Base-by-base conservation (phyloP, 2,888 invertebrate genomes). In the Limnephilus lunatus region DNA sequence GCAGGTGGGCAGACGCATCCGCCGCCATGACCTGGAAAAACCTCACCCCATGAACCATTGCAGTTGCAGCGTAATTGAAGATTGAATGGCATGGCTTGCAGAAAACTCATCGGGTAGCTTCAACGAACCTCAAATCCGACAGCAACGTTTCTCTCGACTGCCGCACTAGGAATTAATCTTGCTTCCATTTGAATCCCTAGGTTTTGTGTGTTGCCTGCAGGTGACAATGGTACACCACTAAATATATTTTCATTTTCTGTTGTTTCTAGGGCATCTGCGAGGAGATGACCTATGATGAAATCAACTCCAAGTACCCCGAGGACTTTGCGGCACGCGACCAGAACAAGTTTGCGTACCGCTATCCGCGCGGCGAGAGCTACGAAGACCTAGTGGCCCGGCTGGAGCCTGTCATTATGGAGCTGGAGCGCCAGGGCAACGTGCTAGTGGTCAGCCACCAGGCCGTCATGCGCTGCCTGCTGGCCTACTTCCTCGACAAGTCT, bases 351-450 rank as follows among this genome's bases (percentile, higher is more conserved):
- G 99, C 99, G 39, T 98, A 98, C 95, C 97, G 98, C 91, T 98
- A 98, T 96, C 98, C 98, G 0, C 97, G 98, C 85, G 98, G 98
- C 0, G 98, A 99, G 96, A 99, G 99, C 94, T 99, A 99, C 95
- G 99, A 99, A 95, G 99, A 99, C 96, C 96, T 99, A 94, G 99
- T 99, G 32, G 99, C 99, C 3, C 96, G 99, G 53, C 96, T 99
- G 93, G 99, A 99, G 95, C 99, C 99, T 0, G 99, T 99, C 92
- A 99, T 99, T 94, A 99, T 99, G 99, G 99, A 99, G 96, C 96
- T 99, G 94, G 99, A 99, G 96, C 96, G 99, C 44, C 99, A 99
- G 95, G 99, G 99, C 85, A 99, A 99, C 95, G 99, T 99, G 85
- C 96, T 99, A 86, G 99, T 99, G 3, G 98, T 99, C 9, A 98